phyloP scores from a whole-genome alignment of 1,140 invertebrate genomes.

The Sarcophaga peregrina region DNA sequence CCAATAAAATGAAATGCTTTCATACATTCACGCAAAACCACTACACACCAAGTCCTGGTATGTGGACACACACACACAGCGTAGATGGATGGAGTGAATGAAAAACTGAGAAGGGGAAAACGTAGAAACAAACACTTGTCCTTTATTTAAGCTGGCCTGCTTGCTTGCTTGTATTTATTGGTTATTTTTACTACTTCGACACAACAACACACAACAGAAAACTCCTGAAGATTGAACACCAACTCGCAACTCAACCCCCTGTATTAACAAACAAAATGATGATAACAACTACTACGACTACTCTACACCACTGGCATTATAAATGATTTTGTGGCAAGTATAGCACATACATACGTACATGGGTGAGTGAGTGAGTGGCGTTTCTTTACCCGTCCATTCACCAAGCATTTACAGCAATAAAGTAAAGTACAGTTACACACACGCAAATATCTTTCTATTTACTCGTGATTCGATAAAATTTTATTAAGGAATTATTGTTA shows the following conservation, averaged over 20 bases:
- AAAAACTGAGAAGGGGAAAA: background rate
- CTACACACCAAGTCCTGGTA: background rate
- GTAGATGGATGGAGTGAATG: background rate
- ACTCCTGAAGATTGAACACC: constrained; percentile 20
- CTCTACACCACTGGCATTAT: background rate
- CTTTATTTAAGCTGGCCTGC: background rate
- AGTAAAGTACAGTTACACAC: constrained; percentile 35
- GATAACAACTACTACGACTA: background rate
- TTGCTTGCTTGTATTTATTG: constrained; percentile 17
- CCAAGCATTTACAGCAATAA: background rate
- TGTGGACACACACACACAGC: background rate
- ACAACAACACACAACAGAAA: constrained; percentile 17
- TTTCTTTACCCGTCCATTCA: background rate
- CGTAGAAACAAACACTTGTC: constrained; percentile 19
- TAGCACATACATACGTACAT: no score
- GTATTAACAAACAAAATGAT: background rate
- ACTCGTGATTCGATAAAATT: background rate
- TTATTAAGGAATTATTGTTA: constrained; percentile 8
- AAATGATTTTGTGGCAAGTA: constrained; percentile 17
- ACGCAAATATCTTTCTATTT: constrained; percentile 22
- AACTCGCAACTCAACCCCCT: constrained; percentile 17
- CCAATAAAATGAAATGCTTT: background rate
- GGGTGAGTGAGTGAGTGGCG: background rate
- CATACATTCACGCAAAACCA: constrained; percentile 12
- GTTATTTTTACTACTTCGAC: constrained; percentile 15